Evolutionary conservation across 2,113 vertebrate species (phyloP).

Genomic region (Bettongia penicillata): DNA sequence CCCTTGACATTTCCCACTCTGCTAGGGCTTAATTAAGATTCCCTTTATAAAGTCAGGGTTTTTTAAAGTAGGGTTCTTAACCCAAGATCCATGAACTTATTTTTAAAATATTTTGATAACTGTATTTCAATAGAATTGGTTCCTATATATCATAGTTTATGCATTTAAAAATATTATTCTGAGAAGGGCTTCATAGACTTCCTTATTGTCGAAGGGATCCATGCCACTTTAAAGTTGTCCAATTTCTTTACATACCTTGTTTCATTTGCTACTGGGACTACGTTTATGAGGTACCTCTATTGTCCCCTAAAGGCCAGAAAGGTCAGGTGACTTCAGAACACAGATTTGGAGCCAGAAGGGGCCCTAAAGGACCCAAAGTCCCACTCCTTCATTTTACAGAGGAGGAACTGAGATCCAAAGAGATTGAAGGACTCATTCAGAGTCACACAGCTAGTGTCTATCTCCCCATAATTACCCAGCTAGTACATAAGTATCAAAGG

Average conservation of each 20-base stretch:
- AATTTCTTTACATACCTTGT: neutral
- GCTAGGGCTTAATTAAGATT: neutral
- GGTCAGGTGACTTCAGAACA: neutral
- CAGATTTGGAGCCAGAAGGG: neutral
- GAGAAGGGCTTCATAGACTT: neutral
- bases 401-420: neutral
- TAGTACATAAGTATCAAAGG: neutral
- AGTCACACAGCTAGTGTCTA: neutral
- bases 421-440: neutral
- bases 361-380: neutral
- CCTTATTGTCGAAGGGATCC: neutral
- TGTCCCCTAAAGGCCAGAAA: neutral
- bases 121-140: neutral
- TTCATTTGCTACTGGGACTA: neutral
- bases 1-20: neutral
- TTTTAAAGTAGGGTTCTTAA: neutral
- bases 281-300: neutral
- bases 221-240: neutral
- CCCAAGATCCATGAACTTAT: neutral
- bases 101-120: neutral
- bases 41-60: neutral
- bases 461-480: neutral
- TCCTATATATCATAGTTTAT: neutral
- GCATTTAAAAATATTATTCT: neutral
- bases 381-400: neutral